Evolutionary conservation across 2,888 invertebrate genomes (phyloP), one percentile per base, ranked within the genome.

Genomic region (Seira musarum): DNA sequence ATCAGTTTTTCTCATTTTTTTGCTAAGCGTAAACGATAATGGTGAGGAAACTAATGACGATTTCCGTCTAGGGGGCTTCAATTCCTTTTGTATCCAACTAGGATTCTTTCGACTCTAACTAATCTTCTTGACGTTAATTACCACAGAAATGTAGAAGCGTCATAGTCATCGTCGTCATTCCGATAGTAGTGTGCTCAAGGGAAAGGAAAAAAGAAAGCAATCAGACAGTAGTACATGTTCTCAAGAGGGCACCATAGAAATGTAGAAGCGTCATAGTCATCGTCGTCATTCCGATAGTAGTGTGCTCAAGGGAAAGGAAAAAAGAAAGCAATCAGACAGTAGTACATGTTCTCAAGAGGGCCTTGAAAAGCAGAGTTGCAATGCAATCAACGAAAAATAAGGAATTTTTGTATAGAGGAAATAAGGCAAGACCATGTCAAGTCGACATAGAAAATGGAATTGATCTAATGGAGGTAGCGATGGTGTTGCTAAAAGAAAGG

Each of bases 111-210:
- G 53, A 3, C 15, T 53, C 3, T 13, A 30, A 53, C 53, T 53
- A 53, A 53, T 53, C 53, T 53, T 30, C 30, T 8, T 53, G 53
- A 53, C 53, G 53, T 53, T 53, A 53, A 53, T 53, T 53, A 53
- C 53, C 53, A n/a, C 17, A 53, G 17, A 53, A 53, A 53, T 53
- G 53, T 53, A 53, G 53, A 15, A 53, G 3, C 53, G 15, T 13
- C 53, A 53, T 53, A 3, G 15, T 5, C 53, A 53, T 53, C 53
- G 15, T 5, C 30, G 3, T 30, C 30, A 30, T 5, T 30, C 30
- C 8, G 3, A 30, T 30, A 5, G 30, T 30, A 30, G 30, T 30
- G 30, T 6, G 13, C 40, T 13, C 40, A 8, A 40, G 40, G 13
- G 40, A 40, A 40, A 40, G 13, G 53, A 53, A 17, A 53, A 53